phyloP scores from a whole-genome alignment of 2,888 invertebrate species.

The Ennomos quercinarius region DNA sequence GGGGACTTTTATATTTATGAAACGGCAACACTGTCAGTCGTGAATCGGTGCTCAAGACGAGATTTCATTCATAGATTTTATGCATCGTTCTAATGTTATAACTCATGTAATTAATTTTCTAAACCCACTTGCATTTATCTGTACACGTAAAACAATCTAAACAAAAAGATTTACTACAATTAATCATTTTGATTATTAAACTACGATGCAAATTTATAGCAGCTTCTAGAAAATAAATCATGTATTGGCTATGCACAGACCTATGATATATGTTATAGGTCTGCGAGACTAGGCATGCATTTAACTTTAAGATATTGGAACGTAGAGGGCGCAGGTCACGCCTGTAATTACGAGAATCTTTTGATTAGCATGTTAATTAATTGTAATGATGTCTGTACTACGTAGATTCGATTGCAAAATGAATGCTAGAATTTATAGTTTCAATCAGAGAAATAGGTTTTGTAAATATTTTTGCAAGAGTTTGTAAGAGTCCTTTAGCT shows the following conservation, averaged over 20 bases:
- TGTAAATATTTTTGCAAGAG: not conserved
- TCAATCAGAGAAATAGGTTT: not conserved
- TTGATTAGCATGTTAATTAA: slow-evolving; percentile 70
- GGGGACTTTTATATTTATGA: too few relatives aligned
- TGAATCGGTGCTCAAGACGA: too few relatives aligned
- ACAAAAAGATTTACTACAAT: not conserved
- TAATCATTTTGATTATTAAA: slow-evolving; percentile 7
- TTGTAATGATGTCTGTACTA: slow-evolving; percentile 27
- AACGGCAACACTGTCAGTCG: too few relatives aligned
- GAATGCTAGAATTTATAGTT: slow-evolving; percentile 10
- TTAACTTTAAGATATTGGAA: slow-evolving; percentile 34
- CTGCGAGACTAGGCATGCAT: slow-evolving; percentile 40
- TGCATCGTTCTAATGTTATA: too few relatives aligned
- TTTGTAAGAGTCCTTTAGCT: too few relatives aligned
- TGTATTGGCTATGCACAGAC: too few relatives aligned
- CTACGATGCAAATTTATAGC: slow-evolving; percentile 8
- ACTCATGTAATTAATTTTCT: too few relatives aligned
- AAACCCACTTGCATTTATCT: too few relatives aligned
- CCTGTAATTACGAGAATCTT: slow-evolving; percentile 65
- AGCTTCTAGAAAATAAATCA: slow-evolving; percentile 28
- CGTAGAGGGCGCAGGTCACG: slow-evolving; percentile 60
- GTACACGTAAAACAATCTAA: too few relatives aligned
- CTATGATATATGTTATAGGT: too few relatives aligned
- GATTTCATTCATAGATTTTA: too few relatives aligned
- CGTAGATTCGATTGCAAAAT: slow-evolving; percentile 18